Evolutionary conservation across 2,797 vertebrate species (phyloP).

Genomic region (Chelidonichthys spinosus): DNA sequence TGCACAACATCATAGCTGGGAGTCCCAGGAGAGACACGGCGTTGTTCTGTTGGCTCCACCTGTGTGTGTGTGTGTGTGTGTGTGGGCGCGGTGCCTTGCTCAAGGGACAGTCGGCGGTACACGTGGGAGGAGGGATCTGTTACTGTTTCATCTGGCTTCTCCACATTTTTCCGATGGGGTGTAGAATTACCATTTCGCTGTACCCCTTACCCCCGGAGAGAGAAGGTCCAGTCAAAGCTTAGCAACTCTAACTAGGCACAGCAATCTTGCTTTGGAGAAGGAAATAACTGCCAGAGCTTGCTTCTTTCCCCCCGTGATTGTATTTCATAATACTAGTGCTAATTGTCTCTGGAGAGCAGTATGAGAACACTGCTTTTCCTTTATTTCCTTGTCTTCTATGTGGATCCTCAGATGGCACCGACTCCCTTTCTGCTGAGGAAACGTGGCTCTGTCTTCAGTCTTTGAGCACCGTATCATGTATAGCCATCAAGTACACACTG

Average conservation of each 20-base stretch:
- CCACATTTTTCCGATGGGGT: background rate
- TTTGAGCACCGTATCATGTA: background rate
- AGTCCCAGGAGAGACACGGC: conserved; percentile 17
- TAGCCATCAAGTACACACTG: background rate
- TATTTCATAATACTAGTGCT: background rate
- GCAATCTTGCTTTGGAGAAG: background rate
- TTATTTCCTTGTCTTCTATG: background rate
- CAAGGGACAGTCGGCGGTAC: conserved; percentile 8
- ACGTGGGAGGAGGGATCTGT: background rate
- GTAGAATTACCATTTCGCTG: background rate
- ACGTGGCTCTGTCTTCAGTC: background rate
- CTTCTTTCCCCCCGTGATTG: background rate
- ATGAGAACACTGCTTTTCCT: background rate
- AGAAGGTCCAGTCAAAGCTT: background rate
- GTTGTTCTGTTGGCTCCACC: conserved; percentile 13
- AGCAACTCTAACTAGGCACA: background rate
- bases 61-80: background rate
- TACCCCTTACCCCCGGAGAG: background rate
- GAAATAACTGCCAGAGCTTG: background rate
- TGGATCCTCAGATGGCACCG: background rate
- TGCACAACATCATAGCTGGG: conserved; percentile 1
- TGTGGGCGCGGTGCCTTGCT: conserved; percentile 9
- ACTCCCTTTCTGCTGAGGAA: background rate
- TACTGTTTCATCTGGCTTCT: background rate
- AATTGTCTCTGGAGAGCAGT: background rate